phyloP scores from a whole-genome alignment of 2,888 invertebrate species.

The Eupithecia subfuscata region DNA sequence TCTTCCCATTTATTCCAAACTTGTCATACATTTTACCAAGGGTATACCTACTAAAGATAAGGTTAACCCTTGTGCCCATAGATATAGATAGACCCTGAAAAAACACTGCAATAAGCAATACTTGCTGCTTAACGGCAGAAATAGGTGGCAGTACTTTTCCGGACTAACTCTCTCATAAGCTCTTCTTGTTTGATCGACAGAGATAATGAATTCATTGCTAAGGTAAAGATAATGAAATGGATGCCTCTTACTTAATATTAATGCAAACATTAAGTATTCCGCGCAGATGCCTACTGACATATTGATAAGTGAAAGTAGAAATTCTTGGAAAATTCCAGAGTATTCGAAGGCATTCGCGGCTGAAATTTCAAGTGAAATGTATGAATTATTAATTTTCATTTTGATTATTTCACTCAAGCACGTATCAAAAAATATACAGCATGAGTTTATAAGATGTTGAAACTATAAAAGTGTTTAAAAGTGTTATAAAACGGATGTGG shows the following conservation, averaged over 20 bases:
- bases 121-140: background rate
- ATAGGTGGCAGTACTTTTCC: background rate
- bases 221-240: conserved; percentile 16
- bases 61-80: too few species aligned
- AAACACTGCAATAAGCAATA: background rate
- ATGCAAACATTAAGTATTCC: conserved; percentile 26
- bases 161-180: background rate
- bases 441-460: background rate
- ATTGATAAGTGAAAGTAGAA: conserved; percentile 28
- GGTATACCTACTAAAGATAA: background rate
- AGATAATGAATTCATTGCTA: background rate
- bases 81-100: background rate
- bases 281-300: conserved; percentile 27
- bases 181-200: background rate
- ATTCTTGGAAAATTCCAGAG: conserved; percentile 22
- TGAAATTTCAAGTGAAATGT: conserved; percentile 7
- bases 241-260: conserved; percentile 19
- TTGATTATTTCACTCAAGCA: conserved; percentile 3
- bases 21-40: background rate
- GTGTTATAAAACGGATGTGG: background rate
- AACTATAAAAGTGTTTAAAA: background rate
- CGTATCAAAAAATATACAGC: background rate
- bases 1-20: background rate
- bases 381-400: conserved; percentile 14
- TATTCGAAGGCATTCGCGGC: conserved; percentile 8